Conservation (phyloP, 1,140 invertebrate species). For the Sitophilus oryzae region DNA sequence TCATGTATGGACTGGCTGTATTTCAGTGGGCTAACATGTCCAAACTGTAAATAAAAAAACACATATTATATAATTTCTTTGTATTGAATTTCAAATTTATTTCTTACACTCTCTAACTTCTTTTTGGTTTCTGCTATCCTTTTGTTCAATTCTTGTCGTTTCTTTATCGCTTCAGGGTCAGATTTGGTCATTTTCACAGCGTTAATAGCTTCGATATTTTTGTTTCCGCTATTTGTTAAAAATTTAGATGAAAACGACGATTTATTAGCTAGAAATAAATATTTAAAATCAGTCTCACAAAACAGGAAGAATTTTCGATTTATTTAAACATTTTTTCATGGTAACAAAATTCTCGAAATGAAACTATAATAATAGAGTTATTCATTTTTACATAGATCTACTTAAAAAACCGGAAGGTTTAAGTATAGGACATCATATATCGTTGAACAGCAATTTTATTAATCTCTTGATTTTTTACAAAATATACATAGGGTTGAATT, state of each 20-base stretch:
- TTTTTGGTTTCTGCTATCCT: conserved; percentile 81
- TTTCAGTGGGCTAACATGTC: conserved; percentile 67
- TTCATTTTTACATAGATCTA: no score
- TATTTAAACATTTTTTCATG: no score
- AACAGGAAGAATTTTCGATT: no score
- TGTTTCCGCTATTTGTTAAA: conserved; percentile 41
- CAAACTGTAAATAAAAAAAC: conserved; percentile 53
- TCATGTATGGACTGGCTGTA: conserved; percentile 78
- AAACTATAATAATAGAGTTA: no score
- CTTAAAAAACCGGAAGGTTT: no score
- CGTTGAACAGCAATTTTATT: no score
- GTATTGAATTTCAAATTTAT: conserved; percentile 2
- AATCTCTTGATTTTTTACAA: no score
- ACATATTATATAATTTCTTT: conserved; percentile 1
- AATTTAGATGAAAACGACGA: conserved; percentile 39
- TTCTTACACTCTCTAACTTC: conserved; percentile 81
- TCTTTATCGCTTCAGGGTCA: conserved; percentile 62
- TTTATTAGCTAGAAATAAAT: conserved; percentile 33
- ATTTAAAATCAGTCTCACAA: background rate
- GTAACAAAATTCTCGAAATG: no score
- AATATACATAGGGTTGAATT: no score
- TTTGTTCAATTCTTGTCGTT: conserved; percentile 75
- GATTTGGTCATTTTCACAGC: conserved; percentile 51
- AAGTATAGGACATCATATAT: no score
- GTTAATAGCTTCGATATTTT: conserved; percentile 51